A percentile compares a stretch with the other conserved stretches of the same genome.
Evolutionary conservation across 2,888 invertebrate species (phyloP).

Genomic region (Spialia ferax): DNA sequence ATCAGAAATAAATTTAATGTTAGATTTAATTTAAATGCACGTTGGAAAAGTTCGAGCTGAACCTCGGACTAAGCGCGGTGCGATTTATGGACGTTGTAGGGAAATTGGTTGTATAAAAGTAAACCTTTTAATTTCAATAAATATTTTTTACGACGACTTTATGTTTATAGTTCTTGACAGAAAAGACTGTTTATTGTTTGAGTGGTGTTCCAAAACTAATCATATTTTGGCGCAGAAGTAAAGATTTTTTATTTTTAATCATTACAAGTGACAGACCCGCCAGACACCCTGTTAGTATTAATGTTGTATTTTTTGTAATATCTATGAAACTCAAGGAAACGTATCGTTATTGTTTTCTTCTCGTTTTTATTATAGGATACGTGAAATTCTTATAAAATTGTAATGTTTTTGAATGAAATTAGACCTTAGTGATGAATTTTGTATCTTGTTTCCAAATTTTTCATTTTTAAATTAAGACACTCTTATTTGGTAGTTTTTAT

Average conservation of each 20-base stretch:
- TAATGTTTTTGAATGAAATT: constrained; percentile 43
- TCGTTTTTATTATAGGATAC: constrained; percentile 38
- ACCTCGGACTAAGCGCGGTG: constrained; percentile 17
- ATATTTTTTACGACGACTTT: constrained; percentile 29
- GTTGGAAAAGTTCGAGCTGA: constrained; percentile 49
- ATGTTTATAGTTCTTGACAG: constrained; percentile 42
- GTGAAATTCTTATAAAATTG: constrained; percentile 48
- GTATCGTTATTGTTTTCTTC: constrained; percentile 35
- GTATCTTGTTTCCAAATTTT: constrained; percentile 36
- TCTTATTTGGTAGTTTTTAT: constrained; percentile 27
- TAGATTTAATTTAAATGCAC: constrained; percentile 74
- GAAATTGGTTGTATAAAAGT: constrained; percentile 28
- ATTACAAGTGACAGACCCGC: constrained; percentile 41
- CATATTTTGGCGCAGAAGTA: constrained; percentile 29
- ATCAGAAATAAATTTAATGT: constrained; percentile 81
- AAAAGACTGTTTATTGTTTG: constrained; percentile 48
- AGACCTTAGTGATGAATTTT: constrained; percentile 36
- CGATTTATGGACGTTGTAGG: constrained; percentile 6
- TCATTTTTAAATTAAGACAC: constrained; percentile 34
- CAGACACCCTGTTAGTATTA: constrained; percentile 45
- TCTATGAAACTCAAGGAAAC: constrained; percentile 31
- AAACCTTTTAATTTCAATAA: constrained; percentile 24
- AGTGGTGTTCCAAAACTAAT: constrained; percentile 30
- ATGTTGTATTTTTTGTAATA: constrained; percentile 32
- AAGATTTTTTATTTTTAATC: constrained; percentile 10